A percentile compares a stretch with the other conserved stretches of the same genome.
Conservation (phyloP, 1,140 invertebrate species). For the Bombus pyrosoma region DNA sequence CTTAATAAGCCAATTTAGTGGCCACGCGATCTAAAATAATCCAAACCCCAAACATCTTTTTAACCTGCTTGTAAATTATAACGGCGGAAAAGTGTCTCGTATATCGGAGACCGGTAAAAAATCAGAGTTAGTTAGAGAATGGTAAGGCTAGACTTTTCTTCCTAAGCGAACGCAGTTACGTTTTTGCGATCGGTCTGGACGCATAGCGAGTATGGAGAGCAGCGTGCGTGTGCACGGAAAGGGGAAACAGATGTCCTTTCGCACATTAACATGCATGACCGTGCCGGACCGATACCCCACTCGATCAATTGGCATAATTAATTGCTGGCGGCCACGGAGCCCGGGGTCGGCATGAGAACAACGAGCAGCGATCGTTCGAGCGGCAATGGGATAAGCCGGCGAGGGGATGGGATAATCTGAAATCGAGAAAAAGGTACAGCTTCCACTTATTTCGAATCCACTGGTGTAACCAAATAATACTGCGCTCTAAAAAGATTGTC, state of each 20-base stretch:
- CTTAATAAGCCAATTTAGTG: no score
- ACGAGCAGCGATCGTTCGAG: slow-evolving; percentile 54
- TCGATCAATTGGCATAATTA: slow-evolving; percentile 75
- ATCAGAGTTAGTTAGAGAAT: not conserved
- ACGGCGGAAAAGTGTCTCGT: no score
- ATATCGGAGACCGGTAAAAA: not conserved
- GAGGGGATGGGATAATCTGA: not conserved
- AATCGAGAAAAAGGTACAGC: not conserved
- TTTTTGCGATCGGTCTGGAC: not conserved
- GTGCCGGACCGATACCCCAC: slow-evolving; percentile 67
- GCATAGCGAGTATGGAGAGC: not conserved
- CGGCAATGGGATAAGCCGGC: slow-evolving; percentile 57
- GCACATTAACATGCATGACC: slow-evolving; percentile 71
- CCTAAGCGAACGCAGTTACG: slow-evolving; percentile 7
- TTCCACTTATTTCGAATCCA: not conserved
- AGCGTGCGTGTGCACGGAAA: not conserved
- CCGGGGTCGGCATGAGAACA: slow-evolving; percentile 39
- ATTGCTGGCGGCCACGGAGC: slow-evolving; percentile 52
- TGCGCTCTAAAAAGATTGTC: no score
- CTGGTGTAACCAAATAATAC: no score
- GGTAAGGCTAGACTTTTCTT: no score
- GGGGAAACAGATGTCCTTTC: slow-evolving; percentile 70
- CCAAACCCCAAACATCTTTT: no score
- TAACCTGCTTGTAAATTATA: no score
- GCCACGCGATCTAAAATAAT: no score